Conservation (phyloP, 1,140 invertebrate genomes). For the Aphidius ervi region DNA sequence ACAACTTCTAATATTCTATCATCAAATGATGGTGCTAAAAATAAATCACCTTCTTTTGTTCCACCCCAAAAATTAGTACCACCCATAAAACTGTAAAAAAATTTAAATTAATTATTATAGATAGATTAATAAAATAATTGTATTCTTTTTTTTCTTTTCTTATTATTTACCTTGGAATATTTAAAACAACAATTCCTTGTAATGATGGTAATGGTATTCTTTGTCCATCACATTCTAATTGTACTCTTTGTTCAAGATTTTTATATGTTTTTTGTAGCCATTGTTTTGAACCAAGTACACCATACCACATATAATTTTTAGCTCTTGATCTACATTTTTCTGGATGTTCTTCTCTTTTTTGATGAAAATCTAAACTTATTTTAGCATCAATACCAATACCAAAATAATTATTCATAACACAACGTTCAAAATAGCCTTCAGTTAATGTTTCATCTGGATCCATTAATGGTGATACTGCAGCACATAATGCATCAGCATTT, state of each 20-base stretch:
- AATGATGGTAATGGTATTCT: constrained; percentile 86
- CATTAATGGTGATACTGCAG: constrained; percentile 88
- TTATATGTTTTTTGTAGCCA: constrained; percentile 88
- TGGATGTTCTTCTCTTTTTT: constrained; percentile 95
- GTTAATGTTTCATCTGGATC: constrained; percentile 85
- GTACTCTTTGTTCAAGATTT: constrained; percentile 92
- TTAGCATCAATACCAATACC: constrained; percentile 99
- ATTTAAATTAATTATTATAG: constrained; percentile 16
- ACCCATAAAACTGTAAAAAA: constrained; percentile 72
- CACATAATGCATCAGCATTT: constrained; percentile 94
- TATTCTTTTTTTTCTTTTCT: constrained; percentile 46
- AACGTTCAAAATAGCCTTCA: constrained; percentile 89
- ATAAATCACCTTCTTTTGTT: constrained; percentile 82
- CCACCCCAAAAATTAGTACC: constrained; percentile 99
- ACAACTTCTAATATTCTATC: constrained; percentile 93
- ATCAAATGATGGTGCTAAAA: constrained; percentile 85
- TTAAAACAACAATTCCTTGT: constrained; percentile 94
- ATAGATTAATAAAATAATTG: background rate
- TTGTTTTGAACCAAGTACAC: constrained; percentile 91
- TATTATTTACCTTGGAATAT: constrained; percentile 78
- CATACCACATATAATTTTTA: constrained; percentile 97
- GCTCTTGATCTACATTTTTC: constrained; percentile 93
- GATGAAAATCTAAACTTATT: constrained; percentile 96
- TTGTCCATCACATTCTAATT: constrained; percentile 89
- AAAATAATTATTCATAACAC: constrained; percentile 99